Conservation (phyloP, 1,140 invertebrate genomes). For the Gryon sp. region DNA sequence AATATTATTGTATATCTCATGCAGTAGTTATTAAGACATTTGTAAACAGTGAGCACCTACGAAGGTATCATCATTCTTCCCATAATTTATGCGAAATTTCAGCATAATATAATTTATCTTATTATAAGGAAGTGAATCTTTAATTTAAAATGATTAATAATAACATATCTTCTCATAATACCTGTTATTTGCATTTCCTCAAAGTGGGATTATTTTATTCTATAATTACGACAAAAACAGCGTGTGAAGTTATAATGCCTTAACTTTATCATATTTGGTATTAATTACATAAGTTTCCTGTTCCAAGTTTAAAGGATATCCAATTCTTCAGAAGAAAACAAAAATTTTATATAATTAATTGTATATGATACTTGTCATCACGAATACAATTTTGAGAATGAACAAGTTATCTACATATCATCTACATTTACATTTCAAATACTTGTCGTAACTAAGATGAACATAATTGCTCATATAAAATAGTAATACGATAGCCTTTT, state of each 20-base stretch:
- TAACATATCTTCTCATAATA: slow-evolving; percentile 7
- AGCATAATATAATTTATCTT: slow-evolving; percentile 6
- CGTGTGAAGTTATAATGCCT: slow-evolving; percentile 17
- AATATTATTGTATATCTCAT: too few relatives aligned
- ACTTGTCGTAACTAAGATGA: too few relatives aligned
- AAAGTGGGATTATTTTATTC: slow-evolving; percentile 19
- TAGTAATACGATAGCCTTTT: too few relatives aligned
- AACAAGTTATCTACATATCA: too few relatives aligned
- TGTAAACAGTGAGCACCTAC: too few relatives aligned
- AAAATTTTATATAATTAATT: not conserved
- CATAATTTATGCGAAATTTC: slow-evolving; percentile 11
- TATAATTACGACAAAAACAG: slow-evolving; percentile 25
- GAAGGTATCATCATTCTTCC: not conserved
- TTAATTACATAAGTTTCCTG: slow-evolving; percentile 15
- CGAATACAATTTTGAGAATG: too few relatives aligned
- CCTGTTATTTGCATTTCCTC: slow-evolving; percentile 27
- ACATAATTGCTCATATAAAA: too few relatives aligned
- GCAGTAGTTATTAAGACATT: too few relatives aligned
- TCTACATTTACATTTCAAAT: too few relatives aligned
- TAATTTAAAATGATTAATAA: slow-evolving; percentile 24
- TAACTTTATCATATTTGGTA: not conserved
- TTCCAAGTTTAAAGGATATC: slow-evolving; percentile 6
- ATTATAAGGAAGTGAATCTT: not conserved
- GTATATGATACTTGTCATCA: too few relatives aligned
- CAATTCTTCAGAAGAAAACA: not conserved